phyloP scores from a whole-genome alignment of 2,113 vertebrate genomes.

The Myodes glareolus region DNA sequence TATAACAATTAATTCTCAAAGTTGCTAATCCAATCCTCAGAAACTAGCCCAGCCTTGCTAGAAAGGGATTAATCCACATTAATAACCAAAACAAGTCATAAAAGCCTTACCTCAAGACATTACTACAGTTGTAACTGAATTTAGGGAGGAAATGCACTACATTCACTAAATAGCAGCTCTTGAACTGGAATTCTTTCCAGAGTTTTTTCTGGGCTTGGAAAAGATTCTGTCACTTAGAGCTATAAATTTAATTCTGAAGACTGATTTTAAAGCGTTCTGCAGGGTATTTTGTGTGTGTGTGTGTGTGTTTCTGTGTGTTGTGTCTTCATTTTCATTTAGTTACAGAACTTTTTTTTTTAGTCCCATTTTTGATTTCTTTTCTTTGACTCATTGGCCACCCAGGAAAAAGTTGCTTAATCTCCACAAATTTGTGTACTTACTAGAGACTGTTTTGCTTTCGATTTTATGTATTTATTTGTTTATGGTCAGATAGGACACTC shows the following conservation, averaged over 20 bases:
- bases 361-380: neutral
- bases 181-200: neutral
- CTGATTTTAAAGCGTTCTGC: neutral
- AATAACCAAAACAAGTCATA: too few relatives aligned
- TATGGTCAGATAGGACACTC: neutral
- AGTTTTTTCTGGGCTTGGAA: neutral
- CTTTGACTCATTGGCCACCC: neutral
- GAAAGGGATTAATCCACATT: neutral
- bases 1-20: neutral
- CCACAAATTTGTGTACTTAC: neutral
- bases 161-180: neutral
- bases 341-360: neutral
- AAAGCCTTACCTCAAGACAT: neutral
- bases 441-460: neutral
- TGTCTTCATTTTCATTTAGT: neutral
- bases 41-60: neutral
- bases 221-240: neutral
- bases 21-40: too few relatives aligned
- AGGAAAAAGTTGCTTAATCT: neutral
- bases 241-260: neutral
- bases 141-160: neutral
- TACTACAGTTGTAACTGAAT: neutral
- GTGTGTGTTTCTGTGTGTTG: neutral
- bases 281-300: neutral
- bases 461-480: neutral